A percentile compares a stretch with the other conserved stretches of the same genome.
Evolutionary conservation across 1,140 invertebrate genomes (phyloP).

Genomic region (Dreissena rostriformis): DNA sequence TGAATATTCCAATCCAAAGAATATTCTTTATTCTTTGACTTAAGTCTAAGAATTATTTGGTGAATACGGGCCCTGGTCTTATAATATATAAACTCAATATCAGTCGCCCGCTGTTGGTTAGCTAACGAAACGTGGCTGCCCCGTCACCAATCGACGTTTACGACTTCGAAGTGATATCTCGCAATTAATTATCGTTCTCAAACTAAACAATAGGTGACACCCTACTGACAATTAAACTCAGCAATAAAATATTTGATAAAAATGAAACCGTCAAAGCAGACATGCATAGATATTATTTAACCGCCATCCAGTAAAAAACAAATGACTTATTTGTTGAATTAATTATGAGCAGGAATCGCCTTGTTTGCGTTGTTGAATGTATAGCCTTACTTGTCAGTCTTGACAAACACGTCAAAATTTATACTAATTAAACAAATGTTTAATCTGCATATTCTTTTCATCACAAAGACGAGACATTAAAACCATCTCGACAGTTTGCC

Average conservation of each 20-base stretch:
- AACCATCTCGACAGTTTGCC: too few species aligned
- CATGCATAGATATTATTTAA: constrained; percentile 43
- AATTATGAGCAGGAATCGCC: neutral
- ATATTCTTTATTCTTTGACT: too few species aligned
- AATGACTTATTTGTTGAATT: neutral
- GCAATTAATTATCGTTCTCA: constrained; percentile 38
- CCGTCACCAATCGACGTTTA: constrained; percentile 22
- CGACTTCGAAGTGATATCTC: constrained; percentile 41
- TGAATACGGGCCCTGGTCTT: too few species aligned
- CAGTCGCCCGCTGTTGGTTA: neutral
- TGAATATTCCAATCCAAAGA: too few species aligned
- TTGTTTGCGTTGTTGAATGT: too few species aligned
- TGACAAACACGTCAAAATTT: too few species aligned
- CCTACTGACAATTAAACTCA: constrained; percentile 15
- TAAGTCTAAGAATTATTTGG: too few species aligned
- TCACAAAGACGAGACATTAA: too few species aligned
- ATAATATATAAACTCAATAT: too few species aligned
- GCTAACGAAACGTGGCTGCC: neutral
- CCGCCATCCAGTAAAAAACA: neutral
- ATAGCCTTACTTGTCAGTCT: too few species aligned
- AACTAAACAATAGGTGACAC: constrained; percentile 29
- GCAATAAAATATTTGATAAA: constrained; percentile 45
- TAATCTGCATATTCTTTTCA: too few species aligned
- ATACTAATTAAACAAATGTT: too few species aligned
- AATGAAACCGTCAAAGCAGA: constrained; percentile 13